A percentile compares a stretch with the other conserved stretches of the same genome.
Evolutionary conservation across 2,113 vertebrate species (phyloP).

Genomic region (human (Homo sapiens)): GRCh38 chr9:13754501-13755000

Average conservation of each 20-base stretch:
- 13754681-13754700: constrained; percentile 32
- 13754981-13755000: neutral
- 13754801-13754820: constrained; percentile 21
- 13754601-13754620: constrained; percentile 51
- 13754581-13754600: constrained; percentile 55
- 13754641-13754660: constrained; percentile 24
- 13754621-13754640: constrained; percentile 50
- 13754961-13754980: neutral
- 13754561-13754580: constrained; percentile 26
- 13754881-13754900: neutral
- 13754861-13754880: constrained; percentile 55
- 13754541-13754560: neutral
- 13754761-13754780: constrained; percentile 54
- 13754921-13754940: neutral
- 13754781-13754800: constrained; percentile 60
- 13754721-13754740: constrained; percentile 23
- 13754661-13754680: neutral
- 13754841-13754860: constrained; percentile 55
- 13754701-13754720: constrained; percentile 48
- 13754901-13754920: neutral
- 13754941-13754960: neutral
- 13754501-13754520: neutral
- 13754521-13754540: constrained; percentile 33
- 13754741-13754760: constrained; percentile 51
- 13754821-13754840: constrained; percentile 32